Percentiles rank a stretch among this genome's conserved stretches.
Evolutionary conservation across 2,888 invertebrate genomes (phyloP).

Genomic region (Torymus auratus): DNA sequence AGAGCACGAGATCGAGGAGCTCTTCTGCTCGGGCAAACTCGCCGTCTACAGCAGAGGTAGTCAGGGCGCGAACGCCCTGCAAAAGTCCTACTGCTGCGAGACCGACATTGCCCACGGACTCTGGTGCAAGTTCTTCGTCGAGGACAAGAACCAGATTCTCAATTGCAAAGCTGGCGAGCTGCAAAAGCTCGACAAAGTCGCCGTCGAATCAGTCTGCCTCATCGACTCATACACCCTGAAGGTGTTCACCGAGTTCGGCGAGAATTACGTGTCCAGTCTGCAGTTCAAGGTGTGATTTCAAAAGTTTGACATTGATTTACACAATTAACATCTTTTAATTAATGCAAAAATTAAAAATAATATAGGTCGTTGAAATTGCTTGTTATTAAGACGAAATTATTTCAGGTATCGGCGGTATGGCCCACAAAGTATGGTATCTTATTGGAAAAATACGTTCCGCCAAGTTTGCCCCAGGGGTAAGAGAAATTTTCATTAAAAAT

Average conservation of each 20-base stretch:
- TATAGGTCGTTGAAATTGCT: too few relatives aligned
- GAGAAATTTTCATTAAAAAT: too few relatives aligned
- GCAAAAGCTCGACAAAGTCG: conserved; percentile 77
- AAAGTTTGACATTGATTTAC: too few relatives aligned
- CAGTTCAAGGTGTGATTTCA: conserved; percentile 81
- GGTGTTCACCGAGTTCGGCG: conserved; percentile 87
- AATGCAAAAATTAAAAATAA: too few relatives aligned
- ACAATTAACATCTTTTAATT: too few relatives aligned
- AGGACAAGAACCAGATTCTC: conserved; percentile 77
- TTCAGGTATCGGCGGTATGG: conserved; percentile 90
- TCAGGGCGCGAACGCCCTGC: conserved; percentile 67
- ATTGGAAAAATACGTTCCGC: conserved; percentile 81
- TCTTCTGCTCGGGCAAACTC: conserved; percentile 90
- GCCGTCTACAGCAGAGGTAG: conserved; percentile 80
- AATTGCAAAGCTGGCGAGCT: conserved; percentile 78
- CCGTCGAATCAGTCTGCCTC: conserved; percentile 84
- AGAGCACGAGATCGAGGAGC: conserved; percentile 85
- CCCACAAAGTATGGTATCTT: conserved; percentile 90
- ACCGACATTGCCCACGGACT: conserved; percentile 89
- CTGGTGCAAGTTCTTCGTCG: conserved; percentile 82
- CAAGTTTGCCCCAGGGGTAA: conserved; percentile 23
- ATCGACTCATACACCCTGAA: conserved; percentile 87
- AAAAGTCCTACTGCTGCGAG: conserved; percentile 86
- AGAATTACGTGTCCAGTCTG: conserved; percentile 88
- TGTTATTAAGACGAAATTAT: neutral